Conservation (phyloP, 2,797 vertebrate species). For the Chrysocyon brachyurus region DNA sequence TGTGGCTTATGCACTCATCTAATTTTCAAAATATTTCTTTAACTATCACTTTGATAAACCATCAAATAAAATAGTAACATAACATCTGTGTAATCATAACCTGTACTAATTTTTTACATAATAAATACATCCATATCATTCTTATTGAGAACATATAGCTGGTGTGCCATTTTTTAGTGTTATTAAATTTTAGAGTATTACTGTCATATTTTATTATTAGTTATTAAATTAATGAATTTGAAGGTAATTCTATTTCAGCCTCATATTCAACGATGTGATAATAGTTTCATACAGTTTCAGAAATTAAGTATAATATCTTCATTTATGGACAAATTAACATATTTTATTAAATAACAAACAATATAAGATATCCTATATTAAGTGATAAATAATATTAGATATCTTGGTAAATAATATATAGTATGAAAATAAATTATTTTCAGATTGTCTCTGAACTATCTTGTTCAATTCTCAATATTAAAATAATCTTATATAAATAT, state of each 20-base stretch:
- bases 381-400: background rate
- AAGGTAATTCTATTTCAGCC: background rate
- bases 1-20: background rate
- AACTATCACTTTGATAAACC: background rate
- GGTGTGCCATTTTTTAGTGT: background rate
- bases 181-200: constrained; percentile 6
- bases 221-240: background rate
- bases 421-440: background rate
- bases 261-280: background rate
- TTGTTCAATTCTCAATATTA: background rate
- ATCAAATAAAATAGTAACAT: background rate
- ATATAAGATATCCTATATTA: background rate
- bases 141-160: background rate
- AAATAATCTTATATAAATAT: constrained; percentile 11
- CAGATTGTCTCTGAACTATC: background rate
- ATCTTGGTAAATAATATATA: background rate
- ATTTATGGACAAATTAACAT: background rate
- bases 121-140: background rate
- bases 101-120: background rate
- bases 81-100: background rate
- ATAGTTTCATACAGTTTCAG: background rate
- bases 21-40: constrained; percentile 21
- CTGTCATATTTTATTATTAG: background rate
- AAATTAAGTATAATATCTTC: background rate
- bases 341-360: background rate